phyloP scores from a whole-genome alignment of 2,888 invertebrate species.

The Platypus cylindrus region DNA sequence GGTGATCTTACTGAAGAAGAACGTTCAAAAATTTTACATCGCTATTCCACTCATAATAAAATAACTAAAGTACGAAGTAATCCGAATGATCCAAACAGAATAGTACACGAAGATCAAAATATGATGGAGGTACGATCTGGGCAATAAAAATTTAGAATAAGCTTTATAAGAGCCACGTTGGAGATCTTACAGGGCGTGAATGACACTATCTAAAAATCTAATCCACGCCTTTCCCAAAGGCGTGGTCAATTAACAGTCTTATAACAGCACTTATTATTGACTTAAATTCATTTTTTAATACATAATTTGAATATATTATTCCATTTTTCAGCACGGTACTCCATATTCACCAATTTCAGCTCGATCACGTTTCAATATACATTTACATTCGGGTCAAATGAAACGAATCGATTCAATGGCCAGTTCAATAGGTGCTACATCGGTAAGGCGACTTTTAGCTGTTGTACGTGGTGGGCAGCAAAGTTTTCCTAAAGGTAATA shows the following conservation, averaged over 20 bases:
- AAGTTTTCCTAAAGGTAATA: constrained; percentile 25
- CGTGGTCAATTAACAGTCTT: too few relatives aligned
- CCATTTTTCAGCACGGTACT: constrained; percentile 32
- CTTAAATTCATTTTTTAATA: too few relatives aligned
- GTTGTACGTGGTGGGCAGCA: constrained; percentile 33
- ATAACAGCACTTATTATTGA: too few relatives aligned
- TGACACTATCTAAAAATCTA: too few relatives aligned
- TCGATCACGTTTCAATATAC: constrained; percentile 36
- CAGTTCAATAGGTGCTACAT: constrained; percentile 64
- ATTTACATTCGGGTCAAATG: constrained; percentile 40
- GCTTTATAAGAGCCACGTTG: too few relatives aligned
- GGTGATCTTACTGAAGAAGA: constrained; percentile 24
- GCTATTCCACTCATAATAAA: constrained; percentile 27
- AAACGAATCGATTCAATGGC: constrained; percentile 57
- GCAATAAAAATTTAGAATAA: too few relatives aligned
- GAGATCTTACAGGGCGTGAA: too few relatives aligned
- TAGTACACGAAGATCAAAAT: constrained; percentile 29
- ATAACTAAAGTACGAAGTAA: constrained; percentile 28
- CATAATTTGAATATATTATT: too few relatives aligned
- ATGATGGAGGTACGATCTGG: constrained; percentile 14
- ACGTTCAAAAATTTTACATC: constrained; percentile 27
- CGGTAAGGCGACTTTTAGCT: constrained; percentile 60
- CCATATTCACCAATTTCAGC: constrained; percentile 49
- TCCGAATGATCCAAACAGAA: constrained; percentile 26
- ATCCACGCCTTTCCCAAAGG: too few relatives aligned